phyloP scores from a whole-genome alignment of 2,113 vertebrate species.

The Callipepla californica region DNA sequence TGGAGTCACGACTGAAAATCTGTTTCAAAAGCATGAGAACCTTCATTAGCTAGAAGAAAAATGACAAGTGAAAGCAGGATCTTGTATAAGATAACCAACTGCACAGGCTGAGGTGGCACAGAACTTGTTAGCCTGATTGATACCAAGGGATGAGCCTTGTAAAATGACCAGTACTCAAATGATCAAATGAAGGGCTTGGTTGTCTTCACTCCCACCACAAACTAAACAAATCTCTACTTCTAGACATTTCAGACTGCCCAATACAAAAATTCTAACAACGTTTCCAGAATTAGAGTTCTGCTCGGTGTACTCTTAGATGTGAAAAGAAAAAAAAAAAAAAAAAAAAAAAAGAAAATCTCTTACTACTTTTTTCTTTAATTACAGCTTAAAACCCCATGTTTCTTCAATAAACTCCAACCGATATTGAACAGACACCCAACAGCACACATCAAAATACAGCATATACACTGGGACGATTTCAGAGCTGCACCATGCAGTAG shows the following conservation, averaged over 20 bases:
- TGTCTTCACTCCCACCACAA: not conserved
- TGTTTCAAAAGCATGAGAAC: not conserved
- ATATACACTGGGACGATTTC: no score
- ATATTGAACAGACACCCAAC: no score
- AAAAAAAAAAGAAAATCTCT: not conserved
- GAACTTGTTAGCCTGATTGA: not conserved
- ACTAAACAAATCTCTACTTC: not conserved
- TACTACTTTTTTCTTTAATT: not conserved
- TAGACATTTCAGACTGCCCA: not conserved
- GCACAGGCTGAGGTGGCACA: not conserved
- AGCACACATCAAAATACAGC: no score
- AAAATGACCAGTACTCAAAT: rapidly evolving
- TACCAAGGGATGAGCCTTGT: not conserved
- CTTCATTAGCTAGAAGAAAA: not conserved
- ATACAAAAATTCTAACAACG: not conserved
- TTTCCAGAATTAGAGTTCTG: not conserved
- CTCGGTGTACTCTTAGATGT: not conserved
- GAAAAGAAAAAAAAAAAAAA: not conserved
- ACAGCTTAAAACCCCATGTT: no score
- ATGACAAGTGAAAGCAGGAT: not conserved
- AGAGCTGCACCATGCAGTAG: no score
- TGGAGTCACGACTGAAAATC: not conserved
- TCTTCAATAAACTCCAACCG: no score
- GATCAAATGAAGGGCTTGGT: not conserved
- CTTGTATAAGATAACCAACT: no score